Evolutionary conservation across 1,140 invertebrate genomes (phyloP), one percentile per base, ranked within the genome.

Genomic region (Zaprionus nigranus): DNA sequence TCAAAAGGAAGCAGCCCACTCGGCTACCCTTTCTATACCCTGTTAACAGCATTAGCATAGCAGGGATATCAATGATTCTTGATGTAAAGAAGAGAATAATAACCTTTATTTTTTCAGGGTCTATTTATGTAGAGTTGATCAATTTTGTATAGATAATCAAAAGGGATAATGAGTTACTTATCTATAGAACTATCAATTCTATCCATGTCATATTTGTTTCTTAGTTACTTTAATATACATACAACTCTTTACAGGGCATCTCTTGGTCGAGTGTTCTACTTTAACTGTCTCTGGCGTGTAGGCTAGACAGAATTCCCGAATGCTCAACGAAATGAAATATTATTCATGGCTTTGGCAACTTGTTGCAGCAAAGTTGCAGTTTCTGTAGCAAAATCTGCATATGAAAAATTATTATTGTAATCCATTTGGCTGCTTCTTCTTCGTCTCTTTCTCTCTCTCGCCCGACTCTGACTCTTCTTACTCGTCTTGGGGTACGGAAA

Each of bases 351-450:
- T 84, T 64, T 78, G 75, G 77, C 83, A 90, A 90, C 86, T 90
- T 90, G 85, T 90, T 90, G 70, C 73, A 67, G 75, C 70, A 67
- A 69, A 46, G 26, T 24, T 46, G 15, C 26, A 67, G 70, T 74
- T 73, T 74, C 75, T 78, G 75, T 74, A 68, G 70, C 70, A 81
- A 88, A 90, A 90, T 90, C 85, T 86, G 87, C 86, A 86, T 91
- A 90, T 90, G 87, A 90, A 90, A 90, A 90, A 90, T 90, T 90
- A 90, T 90, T 90, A 90, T 90, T 90, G 87, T 86, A 90, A 90
- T 90, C 82, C 82, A 90, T 90, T 90, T 90, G 85, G 79, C 66
- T 82, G 60, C 40, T 46, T 15, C 26, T 46, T 15, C 26, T 38
- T 46, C 24, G 49, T 30, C 30, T 24, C 51, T 28, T 24, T 5